Evolutionary conservation across 2,888 invertebrate genomes (phyloP).

Genomic region (Agrotis clavis): DNA sequence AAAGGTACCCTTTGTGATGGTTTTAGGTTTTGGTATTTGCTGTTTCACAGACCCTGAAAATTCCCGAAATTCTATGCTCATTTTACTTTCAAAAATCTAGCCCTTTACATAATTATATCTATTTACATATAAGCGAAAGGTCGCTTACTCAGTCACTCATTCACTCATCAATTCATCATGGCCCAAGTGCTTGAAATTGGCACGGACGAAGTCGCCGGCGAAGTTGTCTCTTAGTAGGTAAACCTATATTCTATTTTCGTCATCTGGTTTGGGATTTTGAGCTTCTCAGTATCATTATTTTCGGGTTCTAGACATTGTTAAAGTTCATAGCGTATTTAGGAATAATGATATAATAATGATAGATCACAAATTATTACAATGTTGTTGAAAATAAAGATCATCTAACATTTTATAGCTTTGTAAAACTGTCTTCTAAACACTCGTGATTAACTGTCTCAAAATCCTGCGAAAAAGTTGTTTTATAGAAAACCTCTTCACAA

Average conservation of each 20-base stretch:
- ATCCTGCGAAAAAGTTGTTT: not conserved
- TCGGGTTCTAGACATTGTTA: not conserved
- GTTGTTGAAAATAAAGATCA: too few species aligned
- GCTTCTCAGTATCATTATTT: not conserved
- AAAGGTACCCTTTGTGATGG: constrained; percentile 1
- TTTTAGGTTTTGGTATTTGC: constrained; percentile 10
- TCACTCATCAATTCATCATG: too few species aligned
- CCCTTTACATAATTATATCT: constrained; percentile 1
- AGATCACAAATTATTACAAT: not conserved
- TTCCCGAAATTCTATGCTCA: constrained; percentile 14
- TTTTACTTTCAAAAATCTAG: not conserved
- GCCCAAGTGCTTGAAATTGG: too few species aligned
- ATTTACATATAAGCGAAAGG: too few species aligned
- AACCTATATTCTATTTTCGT: not conserved
- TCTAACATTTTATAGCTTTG: too few species aligned
- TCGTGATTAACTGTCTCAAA: not conserved
- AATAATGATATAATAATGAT: not conserved
- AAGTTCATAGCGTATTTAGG: not conserved
- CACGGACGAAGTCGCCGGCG: too few species aligned
- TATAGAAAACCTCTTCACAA: constrained; percentile 20
- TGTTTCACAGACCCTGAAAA: constrained; percentile 7
- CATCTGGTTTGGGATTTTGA: not conserved
- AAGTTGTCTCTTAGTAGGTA: not conserved
- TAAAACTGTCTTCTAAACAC: too few species aligned
- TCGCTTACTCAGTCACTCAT: too few species aligned